Evolutionary conservation across 2,888 invertebrate species (phyloP).

Genomic region (Drosophila vallismaia): DNA sequence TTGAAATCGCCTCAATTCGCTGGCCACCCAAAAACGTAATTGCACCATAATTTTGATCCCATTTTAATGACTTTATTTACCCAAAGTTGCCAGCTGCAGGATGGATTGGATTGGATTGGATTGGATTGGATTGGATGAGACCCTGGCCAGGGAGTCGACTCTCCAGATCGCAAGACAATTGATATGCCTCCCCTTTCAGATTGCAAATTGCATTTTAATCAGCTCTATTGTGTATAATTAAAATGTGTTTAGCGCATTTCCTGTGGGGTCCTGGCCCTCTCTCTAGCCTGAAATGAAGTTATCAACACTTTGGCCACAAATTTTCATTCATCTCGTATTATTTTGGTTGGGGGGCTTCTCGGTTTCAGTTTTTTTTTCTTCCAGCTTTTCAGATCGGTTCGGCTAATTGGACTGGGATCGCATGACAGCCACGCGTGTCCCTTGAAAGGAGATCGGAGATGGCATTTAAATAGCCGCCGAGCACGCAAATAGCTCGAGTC

Average conservation of each 20-base stretch:
- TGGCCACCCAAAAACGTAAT: conserved; percentile 75
- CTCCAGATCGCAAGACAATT: conserved; percentile 43
- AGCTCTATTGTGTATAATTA: conserved; percentile 69
- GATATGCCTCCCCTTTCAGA: conserved; percentile 38
- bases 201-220: conserved; percentile 78
- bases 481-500: conserved; percentile 62
- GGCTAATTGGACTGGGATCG: conserved; percentile 42
- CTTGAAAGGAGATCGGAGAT: conserved; percentile 47
- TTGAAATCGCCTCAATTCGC: conserved; percentile 56
- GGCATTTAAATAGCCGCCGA: conserved; percentile 66
- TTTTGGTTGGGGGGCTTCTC: conserved; percentile 11
- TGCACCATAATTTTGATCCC: conserved; percentile 74
- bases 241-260: conserved; percentile 72
- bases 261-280: conserved; percentile 63
- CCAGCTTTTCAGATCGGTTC: too few relatives aligned
- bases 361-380: too few relatives aligned
- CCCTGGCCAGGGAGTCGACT: too few relatives aligned
- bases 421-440: conserved; percentile 64
- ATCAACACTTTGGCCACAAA: conserved; percentile 64
- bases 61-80: conserved; percentile 77
- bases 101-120: background rate
- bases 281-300: conserved; percentile 71
- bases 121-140: background rate
- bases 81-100: conserved; percentile 13
- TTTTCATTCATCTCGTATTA: conserved; percentile 21